Conservation (phyloP, 2,113 vertebrate species). For the Corydoras sp. region DNA sequence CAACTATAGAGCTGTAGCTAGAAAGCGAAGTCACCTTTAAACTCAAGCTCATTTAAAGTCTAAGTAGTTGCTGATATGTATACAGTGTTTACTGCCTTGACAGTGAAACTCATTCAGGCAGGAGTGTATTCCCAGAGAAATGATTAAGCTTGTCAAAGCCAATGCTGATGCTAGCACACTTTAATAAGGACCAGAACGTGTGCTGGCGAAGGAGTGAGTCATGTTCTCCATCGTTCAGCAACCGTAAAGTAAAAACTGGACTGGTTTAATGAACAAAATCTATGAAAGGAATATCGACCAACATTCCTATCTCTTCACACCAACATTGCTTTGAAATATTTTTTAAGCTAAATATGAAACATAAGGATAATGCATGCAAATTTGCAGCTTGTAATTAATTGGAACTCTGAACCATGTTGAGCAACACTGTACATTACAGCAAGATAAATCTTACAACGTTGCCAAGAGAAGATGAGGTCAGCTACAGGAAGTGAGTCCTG, state of each 20-base stretch:
- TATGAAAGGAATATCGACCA: not conserved
- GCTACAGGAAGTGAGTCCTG: not conserved
- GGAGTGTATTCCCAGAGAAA: not conserved
- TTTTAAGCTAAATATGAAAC: too few species aligned
- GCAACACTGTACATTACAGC: conserved; percentile 1
- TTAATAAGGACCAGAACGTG: conserved; percentile 6
- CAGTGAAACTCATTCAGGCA: not conserved
- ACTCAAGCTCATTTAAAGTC: not conserved
- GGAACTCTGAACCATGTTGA: not conserved
- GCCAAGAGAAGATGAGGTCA: not conserved
- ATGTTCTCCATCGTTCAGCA: not conserved
- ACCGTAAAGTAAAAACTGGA: not conserved
- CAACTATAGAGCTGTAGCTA: not conserved
- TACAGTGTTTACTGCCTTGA: not conserved
- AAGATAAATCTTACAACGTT: conserved; percentile 7
- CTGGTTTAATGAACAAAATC: not conserved
- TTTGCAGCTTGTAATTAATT: conserved; percentile 5
- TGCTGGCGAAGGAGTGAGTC: conserved; percentile 18
- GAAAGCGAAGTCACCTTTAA: not conserved
- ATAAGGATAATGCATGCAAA: too few species aligned
- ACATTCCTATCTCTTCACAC: conserved; percentile 1
- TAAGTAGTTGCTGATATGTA: not conserved
- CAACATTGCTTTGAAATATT: not conserved
- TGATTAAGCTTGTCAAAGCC: conserved; percentile 3
- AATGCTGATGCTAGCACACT: not conserved